A percentile compares a stretch with the other conserved stretches of the same genome.
phyloP scores from a whole-genome alignment of 2,113 vertebrate genomes.

The Pavo muticus region DNA sequence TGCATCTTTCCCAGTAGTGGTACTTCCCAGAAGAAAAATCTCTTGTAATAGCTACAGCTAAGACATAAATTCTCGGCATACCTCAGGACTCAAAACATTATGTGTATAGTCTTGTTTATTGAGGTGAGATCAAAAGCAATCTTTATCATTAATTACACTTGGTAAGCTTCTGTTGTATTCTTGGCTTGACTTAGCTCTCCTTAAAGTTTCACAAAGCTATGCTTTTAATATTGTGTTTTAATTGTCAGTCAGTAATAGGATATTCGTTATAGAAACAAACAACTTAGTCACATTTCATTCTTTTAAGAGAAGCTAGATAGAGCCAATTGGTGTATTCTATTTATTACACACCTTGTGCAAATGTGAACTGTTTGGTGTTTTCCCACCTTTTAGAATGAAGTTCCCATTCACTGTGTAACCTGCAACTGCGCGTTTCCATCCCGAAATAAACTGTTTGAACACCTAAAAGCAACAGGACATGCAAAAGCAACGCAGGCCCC shows the following conservation, averaged over 20 bases:
- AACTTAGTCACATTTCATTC: not conserved
- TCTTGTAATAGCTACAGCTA: not conserved
- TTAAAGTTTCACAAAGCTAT: not conserved
- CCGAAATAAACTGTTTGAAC: constrained; percentile 95
- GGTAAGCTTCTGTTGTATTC: not conserved
- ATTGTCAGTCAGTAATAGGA: not conserved
- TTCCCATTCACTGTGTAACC: constrained; percentile 83
- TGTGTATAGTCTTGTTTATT: not conserved
- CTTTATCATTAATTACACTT: not conserved
- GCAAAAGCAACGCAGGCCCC: constrained; percentile 75
- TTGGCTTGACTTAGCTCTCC: not conserved
- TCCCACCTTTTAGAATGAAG: constrained; percentile 75
- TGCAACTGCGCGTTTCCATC: constrained; percentile 88
- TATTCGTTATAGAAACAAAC: not conserved
- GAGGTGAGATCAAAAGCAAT: not conserved
- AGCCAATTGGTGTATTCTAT: not conserved
- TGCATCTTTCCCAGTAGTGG: not conserved
- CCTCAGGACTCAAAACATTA: not conserved
- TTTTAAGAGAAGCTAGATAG: not conserved
- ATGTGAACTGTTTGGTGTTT: not conserved
- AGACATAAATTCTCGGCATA: not conserved
- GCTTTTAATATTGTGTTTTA: not conserved
- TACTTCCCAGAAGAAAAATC: not conserved
- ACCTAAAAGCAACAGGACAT: constrained; percentile 91
- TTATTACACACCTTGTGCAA: accelerated